Conservation (phyloP, 2,113 vertebrate genomes). For the Atlantisia rogersi region DNA sequence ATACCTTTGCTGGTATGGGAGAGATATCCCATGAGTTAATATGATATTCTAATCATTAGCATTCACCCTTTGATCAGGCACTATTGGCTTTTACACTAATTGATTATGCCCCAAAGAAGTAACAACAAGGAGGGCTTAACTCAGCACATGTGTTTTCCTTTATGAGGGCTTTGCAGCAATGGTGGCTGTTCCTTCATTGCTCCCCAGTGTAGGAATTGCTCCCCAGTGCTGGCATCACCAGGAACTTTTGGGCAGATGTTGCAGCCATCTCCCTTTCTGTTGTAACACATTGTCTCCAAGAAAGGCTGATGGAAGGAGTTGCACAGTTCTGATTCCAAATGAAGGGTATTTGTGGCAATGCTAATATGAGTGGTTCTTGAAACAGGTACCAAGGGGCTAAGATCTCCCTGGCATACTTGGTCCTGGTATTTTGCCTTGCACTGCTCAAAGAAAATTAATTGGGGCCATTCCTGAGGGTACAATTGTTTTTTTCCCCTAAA, state of each 20-base stretch:
- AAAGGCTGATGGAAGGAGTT: neutral
- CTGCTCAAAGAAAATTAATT: neutral
- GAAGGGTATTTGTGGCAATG: neutral
- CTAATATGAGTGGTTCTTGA: neutral
- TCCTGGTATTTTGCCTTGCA: neutral
- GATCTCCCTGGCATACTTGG: fast-evolving
- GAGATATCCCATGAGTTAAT: neutral
- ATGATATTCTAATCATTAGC: neutral
- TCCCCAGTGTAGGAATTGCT: neutral
- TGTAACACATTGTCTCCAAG: neutral
- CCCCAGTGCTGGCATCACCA: neutral
- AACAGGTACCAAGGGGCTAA: neutral
- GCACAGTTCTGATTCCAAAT: neutral
- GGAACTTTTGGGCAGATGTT: neutral
- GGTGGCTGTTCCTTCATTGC: neutral
- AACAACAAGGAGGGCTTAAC: neutral
- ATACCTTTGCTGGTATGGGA: neutral
- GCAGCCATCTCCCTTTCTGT: neutral
- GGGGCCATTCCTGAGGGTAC: neutral
- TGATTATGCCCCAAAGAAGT: neutral
- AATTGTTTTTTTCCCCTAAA: neutral
- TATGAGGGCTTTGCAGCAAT: neutral
- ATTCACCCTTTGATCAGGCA: slow-evolving; percentile 41
- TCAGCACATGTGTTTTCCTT: neutral
- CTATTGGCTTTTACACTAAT: neutral